Evolutionary conservation across 2,113 vertebrate species (phyloP).

Genomic region (Harpagus bidentatus): DNA sequence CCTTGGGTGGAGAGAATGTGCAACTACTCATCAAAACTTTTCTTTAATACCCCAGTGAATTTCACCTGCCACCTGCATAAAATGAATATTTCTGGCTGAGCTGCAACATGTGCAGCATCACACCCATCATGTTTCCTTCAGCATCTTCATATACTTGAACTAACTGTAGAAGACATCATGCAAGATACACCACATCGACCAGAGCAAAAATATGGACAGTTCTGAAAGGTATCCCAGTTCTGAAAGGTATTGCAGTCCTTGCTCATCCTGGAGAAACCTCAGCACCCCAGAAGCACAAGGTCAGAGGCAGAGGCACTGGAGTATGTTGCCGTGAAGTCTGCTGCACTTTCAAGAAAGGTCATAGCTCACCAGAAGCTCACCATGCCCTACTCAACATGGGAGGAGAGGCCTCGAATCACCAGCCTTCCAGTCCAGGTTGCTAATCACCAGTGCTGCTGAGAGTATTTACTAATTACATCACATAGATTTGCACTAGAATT

Average conservation of each 20-base stretch:
- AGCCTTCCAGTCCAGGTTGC: neutral
- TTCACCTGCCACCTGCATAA: neutral
- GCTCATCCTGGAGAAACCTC: neutral
- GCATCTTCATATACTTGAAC: neutral
- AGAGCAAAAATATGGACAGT: neutral
- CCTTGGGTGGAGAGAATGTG: neutral
- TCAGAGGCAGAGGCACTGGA: neutral
- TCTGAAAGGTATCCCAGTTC: neutral
- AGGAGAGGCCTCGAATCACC: neutral
- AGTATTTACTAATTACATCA: neutral
- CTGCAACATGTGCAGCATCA: neutral
- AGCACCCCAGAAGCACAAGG: neutral
- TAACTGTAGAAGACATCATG: neutral
- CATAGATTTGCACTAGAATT: neutral
- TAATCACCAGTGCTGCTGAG: neutral
- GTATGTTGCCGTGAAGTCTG: neutral
- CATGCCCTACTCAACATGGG: neutral
- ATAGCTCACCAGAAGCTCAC: neutral
- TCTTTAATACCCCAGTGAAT: neutral
- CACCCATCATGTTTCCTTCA: neutral
- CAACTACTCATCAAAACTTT: slow-evolving; percentile 24
- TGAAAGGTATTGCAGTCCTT: neutral
- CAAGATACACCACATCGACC: neutral
- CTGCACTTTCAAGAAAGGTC: neutral
- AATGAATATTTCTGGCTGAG: neutral